Percentiles rank a stretch among this genome's conserved stretches.
These are phyloP conservation scores for Zosterops japonicus DNA, from an alignment of 2,113 vertebrate genomes.

Conservation along the genomic window DNA sequence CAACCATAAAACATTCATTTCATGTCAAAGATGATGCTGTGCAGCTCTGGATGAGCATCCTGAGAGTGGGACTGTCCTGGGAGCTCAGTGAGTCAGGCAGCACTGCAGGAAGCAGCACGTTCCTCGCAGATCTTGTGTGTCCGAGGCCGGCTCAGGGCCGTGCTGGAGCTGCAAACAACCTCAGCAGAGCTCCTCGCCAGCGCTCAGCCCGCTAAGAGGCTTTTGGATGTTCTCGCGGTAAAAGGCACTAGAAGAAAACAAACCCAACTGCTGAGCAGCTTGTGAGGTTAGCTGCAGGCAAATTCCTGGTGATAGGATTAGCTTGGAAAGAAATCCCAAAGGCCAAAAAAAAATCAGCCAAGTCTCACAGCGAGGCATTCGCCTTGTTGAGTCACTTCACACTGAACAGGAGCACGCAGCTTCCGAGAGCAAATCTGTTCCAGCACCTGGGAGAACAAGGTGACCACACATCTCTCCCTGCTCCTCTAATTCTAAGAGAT, in stretches of 20 bases:
- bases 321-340: background rate
- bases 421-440: background rate
- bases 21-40: background rate
- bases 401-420: accelerated
- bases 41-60: background rate
- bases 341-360: background rate
- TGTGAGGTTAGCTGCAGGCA: background rate
- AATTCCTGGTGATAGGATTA: background rate
- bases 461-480: background rate
- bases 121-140: accelerated
- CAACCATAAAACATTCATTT: background rate
- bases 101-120: background rate
- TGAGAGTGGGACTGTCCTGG: background rate
- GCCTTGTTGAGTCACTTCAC: accelerated
- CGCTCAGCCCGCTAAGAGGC: background rate
- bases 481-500: background rate
- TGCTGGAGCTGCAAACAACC: no score
- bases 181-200: accelerated
- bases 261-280: background rate
- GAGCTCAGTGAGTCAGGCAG: background rate
- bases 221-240: background rate
- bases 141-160: accelerated
- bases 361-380: background rate
- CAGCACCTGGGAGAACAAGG: background rate
- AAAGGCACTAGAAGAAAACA: constrained; percentile 54